phyloP scores from a whole-genome alignment of 1,140 invertebrate genomes.

The Zaprionus gabonicus region DNA sequence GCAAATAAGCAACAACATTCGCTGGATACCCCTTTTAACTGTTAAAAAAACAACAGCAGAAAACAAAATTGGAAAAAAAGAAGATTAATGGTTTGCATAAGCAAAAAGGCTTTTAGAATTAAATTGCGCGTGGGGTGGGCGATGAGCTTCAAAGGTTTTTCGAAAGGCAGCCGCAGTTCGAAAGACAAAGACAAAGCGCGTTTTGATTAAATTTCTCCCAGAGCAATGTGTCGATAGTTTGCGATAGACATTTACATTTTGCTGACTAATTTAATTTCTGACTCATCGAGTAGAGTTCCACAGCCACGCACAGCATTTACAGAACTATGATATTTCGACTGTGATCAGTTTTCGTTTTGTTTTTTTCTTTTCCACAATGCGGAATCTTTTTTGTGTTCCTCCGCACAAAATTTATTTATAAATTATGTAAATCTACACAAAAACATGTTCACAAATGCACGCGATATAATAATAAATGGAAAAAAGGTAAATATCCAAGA shows the following conservation, averaged over 20 bases:
- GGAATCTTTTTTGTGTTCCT: background rate
- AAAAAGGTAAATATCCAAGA: background rate
- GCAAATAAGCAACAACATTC: background rate
- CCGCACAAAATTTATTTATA: conserved; percentile 14
- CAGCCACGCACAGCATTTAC: background rate
- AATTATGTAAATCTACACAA: conserved; percentile 39
- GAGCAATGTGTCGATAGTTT: background rate
- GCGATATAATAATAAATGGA: background rate
- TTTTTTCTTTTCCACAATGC: background rate
- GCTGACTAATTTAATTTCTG: conserved; percentile 1
- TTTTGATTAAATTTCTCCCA: conserved; percentile 11
- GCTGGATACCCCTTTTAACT: conserved; percentile 37
- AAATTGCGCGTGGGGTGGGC: conserved; percentile 50
- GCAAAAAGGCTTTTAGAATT: conserved; percentile 49
- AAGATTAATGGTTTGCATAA: conserved; percentile 38
- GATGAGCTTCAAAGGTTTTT: conserved; percentile 28
- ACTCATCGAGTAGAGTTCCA: conserved; percentile 2
- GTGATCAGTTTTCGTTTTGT: background rate
- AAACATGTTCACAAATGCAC: conserved; percentile 24
- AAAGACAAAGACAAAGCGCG: background rate
- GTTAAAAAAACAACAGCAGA: conserved; percentile 17
- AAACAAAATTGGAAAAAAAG: conserved; percentile 8
- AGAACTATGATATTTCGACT: background rate
- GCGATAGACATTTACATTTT: conserved; percentile 1
- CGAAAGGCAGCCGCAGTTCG: conserved; percentile 16